Evolutionary conservation across 2,888 invertebrate species (phyloP).

Genomic region (Aleiodes leptofemur): DNA sequence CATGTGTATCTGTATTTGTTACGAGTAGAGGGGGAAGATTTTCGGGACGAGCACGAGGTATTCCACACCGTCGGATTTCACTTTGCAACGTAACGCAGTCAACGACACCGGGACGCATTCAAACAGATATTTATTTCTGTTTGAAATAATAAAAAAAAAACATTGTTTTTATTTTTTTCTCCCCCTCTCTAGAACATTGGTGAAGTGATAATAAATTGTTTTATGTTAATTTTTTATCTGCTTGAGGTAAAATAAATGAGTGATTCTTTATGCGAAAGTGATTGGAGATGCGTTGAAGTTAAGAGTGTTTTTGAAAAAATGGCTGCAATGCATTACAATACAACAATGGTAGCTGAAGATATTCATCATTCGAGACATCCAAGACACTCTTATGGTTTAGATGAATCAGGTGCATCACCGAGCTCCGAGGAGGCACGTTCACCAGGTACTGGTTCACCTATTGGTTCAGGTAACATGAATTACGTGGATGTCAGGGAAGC

Average conservation of each 20-base stretch:
- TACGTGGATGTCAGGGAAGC: conserved; percentile 34
- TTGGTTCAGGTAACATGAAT: conserved; percentile 32
- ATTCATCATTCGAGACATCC: conserved; percentile 61
- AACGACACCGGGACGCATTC: neutral
- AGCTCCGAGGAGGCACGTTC: conserved; percentile 61
- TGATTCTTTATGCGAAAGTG: neutral
- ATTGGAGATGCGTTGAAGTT: conserved; percentile 14
- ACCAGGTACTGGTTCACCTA: conserved; percentile 38
- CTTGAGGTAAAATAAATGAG: neutral
- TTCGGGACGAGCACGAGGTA: conserved; percentile 48
- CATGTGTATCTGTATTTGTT: conserved; percentile 20
- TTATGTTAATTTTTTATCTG: neutral
- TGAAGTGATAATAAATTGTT: conserved; percentile 2
- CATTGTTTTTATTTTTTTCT: neutral
- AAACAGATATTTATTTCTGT: too few relatives aligned
- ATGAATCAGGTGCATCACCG: conserved; percentile 61
- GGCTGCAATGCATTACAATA: conserved; percentile 71
- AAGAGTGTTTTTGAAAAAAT: conserved; percentile 44
- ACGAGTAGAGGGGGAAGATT: conserved; percentile 42
- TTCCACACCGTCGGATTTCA: conserved; percentile 58
- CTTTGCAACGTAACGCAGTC: conserved; percentile 66
- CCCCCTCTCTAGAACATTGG: neutral
- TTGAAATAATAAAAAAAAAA: neutral
- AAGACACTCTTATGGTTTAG: conserved; percentile 61
- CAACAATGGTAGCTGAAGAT: conserved; percentile 65